phyloP scores from a whole-genome alignment of 2,888 invertebrate species.

The Oscheius sp. region DNA sequence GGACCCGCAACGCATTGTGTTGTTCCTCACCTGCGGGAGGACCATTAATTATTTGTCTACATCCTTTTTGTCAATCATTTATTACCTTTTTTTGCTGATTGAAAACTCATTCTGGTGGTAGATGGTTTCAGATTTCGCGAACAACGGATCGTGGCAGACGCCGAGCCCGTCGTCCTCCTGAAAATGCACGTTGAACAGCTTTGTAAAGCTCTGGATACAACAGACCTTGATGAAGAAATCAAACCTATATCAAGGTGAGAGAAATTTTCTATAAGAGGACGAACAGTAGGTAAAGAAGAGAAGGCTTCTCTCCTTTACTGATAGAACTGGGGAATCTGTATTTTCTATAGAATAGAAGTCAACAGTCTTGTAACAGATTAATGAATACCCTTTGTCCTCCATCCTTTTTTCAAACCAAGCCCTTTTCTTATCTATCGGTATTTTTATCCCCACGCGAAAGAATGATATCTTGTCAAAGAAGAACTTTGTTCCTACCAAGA shows the following conservation, averaged over 20 bases:
- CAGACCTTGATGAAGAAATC: conserved; percentile 55
- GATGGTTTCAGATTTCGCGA: conserved; percentile 48
- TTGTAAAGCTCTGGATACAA: conserved; percentile 55
- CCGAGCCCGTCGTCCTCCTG: conserved; percentile 48
- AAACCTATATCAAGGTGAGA: conserved; percentile 47
- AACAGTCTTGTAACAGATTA: no score
- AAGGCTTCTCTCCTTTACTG: no score
- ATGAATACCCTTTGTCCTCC: not conserved
- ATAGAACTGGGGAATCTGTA: no score
- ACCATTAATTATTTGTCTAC: not conserved
- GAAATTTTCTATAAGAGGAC: not conserved
- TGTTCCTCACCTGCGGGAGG: conserved; percentile 8
- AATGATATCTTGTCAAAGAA: not conserved
- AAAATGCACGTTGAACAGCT: conserved; percentile 60
- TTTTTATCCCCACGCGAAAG: conserved; percentile 17
- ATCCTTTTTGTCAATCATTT: not conserved
- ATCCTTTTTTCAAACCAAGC: not conserved
- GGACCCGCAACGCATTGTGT: conserved; percentile 23
- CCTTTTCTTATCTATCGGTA: conserved; percentile 9
- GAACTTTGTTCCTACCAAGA: not conserved
- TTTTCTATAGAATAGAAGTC: no score
- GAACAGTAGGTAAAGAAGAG: not conserved
- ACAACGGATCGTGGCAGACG: conserved; percentile 54
- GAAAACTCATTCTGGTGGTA: conserved; percentile 15
- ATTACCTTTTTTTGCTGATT: not conserved